Conservation (phyloP, 1,140 invertebrate species). For the Dendroctonus valens region DNA sequence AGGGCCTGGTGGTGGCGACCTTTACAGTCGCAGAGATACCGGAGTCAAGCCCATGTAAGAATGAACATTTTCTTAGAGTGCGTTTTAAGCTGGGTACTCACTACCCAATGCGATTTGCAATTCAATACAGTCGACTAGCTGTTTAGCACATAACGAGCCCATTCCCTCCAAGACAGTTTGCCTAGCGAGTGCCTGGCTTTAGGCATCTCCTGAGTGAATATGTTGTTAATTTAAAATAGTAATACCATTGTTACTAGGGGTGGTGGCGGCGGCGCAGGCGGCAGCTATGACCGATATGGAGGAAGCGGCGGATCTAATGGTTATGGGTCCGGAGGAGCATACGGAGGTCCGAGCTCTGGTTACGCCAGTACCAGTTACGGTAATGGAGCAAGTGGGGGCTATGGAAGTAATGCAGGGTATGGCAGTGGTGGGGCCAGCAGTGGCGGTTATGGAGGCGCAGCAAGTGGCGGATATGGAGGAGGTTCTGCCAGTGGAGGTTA, state of each 20-base stretch:
- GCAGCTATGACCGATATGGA: slow-evolving; percentile 15
- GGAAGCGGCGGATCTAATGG: slow-evolving; percentile 27
- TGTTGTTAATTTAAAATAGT: background rate
- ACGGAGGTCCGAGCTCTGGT: background rate
- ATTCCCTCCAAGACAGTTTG: no score
- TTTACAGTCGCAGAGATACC: slow-evolving; percentile 46
- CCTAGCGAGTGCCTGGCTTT: no score
- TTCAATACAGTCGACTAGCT: no score
- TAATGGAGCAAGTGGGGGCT: slow-evolving; percentile 15
- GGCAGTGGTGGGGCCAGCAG: slow-evolving; percentile 14
- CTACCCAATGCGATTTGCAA: no score
- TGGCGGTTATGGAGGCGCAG: slow-evolving; percentile 36
- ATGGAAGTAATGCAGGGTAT: background rate
- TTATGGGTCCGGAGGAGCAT: slow-evolving; percentile 30
- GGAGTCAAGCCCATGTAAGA: slow-evolving; percentile 46
- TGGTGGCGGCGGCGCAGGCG: slow-evolving; percentile 1
- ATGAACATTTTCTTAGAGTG: background rate
- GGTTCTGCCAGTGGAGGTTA: slow-evolving; percentile 17
- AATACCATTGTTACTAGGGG: slow-evolving; percentile 15
- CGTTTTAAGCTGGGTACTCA: no score
- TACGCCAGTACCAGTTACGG: background rate
- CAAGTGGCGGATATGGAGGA: slow-evolving; percentile 27
- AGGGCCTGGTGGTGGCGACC: slow-evolving; percentile 35
- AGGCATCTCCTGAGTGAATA: no score
- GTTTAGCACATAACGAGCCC: no score